phyloP scores from a whole-genome alignment of 2,797 vertebrate genomes.

The Sebastes alutus region DNA sequence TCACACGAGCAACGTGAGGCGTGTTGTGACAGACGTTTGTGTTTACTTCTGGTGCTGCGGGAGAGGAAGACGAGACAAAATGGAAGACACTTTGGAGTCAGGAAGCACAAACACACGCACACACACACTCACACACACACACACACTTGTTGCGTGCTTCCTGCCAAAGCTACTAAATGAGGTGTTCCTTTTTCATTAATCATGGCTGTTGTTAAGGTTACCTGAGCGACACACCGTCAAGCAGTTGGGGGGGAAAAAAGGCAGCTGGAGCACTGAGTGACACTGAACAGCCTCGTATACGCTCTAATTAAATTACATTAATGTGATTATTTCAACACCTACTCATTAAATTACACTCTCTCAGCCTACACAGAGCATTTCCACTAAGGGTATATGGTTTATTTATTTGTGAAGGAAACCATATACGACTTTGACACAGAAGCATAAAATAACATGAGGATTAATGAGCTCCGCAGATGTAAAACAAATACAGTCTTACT shows the following conservation, averaged over 20 bases:
- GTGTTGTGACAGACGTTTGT: conserved; percentile 30
- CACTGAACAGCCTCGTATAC: conserved; percentile 46
- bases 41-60: conserved; percentile 44
- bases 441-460: conserved; percentile 18
- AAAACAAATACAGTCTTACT: conserved; percentile 32
- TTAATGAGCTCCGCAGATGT: conserved; percentile 32
- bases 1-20: background rate
- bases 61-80: conserved; percentile 46
- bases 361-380: conserved; percentile 2
- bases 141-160: conserved; percentile 32
- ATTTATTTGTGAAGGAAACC: conserved; percentile 29
- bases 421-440: conserved; percentile 3
- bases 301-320: conserved; percentile 60
- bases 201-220: conserved; percentile 61
- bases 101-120: background rate
- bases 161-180: conserved; percentile 64
- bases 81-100: conserved; percentile 24
- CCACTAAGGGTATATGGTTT: conserved; percentile 9
- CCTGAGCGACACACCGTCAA: conserved; percentile 42
- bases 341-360: conserved; percentile 54
- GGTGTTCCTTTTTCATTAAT: conserved; percentile 72
- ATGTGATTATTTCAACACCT: conserved; percentile 71
- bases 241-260: background rate
- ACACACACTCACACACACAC: background rate
- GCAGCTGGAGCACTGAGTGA: conserved; percentile 56